phyloP scores from a whole-genome alignment of 1,140 invertebrate genomes.

The Drosophila seguyi region DNA sequence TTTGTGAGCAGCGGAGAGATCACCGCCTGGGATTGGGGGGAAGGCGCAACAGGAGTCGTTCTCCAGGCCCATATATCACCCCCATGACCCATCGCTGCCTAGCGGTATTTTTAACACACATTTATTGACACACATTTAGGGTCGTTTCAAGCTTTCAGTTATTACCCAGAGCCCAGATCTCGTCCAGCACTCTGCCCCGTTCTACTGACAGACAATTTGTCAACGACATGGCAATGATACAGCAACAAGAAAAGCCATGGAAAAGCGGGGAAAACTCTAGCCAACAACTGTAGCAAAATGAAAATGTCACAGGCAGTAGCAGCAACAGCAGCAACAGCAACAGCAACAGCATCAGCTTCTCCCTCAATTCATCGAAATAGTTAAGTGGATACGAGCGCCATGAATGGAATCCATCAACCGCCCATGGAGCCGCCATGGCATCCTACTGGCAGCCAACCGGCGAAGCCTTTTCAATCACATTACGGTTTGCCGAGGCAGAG shows the following conservation, averaged over 20 bases:
- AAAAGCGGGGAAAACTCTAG: constrained; percentile 58
- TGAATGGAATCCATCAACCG: constrained; percentile 80
- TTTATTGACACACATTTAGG: constrained; percentile 68
- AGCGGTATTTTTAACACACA: constrained; percentile 65
- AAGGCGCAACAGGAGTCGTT: constrained; percentile 61
- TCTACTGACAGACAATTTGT: constrained; percentile 61
- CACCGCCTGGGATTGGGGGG: background rate
- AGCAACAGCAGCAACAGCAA: constrained; percentile 3
- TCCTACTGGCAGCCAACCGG: constrained; percentile 49
- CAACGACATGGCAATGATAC: constrained; percentile 68
- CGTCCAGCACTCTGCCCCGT: background rate
- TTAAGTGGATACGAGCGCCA: constrained; percentile 45
- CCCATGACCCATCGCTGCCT: constrained; percentile 57
- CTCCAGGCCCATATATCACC: constrained; percentile 54
- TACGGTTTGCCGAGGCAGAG: constrained; percentile 36
- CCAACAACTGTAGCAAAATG: constrained; percentile 68
- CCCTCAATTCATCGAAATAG: constrained; percentile 47
- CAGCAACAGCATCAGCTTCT: background rate
- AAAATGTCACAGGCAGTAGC: constrained; percentile 63
- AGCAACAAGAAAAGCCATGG: constrained; percentile 23
- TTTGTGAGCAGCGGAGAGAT: constrained; percentile 43
- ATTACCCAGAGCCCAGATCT: background rate
- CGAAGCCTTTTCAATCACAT: constrained; percentile 64
- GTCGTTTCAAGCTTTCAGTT: constrained; percentile 9
- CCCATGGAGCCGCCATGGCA: constrained; percentile 59